Evolutionary conservation across 1,140 invertebrate species (phyloP).

Genomic region (Lutraria rhynchaena): DNA sequence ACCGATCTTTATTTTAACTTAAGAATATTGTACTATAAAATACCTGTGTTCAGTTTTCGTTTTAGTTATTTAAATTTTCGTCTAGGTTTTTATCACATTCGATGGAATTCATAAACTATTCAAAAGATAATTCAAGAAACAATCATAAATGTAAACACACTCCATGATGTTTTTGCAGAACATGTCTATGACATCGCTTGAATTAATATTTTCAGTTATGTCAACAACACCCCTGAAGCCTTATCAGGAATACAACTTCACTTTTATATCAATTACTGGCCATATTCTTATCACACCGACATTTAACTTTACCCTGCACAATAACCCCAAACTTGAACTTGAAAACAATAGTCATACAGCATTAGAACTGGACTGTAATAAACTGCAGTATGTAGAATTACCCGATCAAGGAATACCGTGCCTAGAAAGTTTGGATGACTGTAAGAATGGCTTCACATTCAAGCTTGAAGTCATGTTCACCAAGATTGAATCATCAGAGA

Average conservation of each 20-base stretch:
- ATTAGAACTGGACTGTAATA: conserved; percentile 31
- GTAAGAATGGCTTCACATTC: conserved; percentile 53
- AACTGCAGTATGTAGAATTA: conserved; percentile 49
- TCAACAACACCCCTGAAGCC: conserved; percentile 10
- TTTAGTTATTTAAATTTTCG: too few relatives aligned
- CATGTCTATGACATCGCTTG: too few relatives aligned
- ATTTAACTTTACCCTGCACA: conserved; percentile 53
- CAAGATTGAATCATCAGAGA: conserved; percentile 14
- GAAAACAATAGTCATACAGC: conserved; percentile 39
- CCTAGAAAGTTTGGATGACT: conserved; percentile 15
- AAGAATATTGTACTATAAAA: too few relatives aligned
- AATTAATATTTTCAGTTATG: too few relatives aligned
- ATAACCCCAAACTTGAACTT: conserved; percentile 33
- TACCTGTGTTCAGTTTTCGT: too few relatives aligned
- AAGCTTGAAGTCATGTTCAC: conserved; percentile 45
- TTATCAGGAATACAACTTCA: conserved; percentile 37
- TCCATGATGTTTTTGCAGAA: too few relatives aligned
- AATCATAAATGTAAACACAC: too few relatives aligned
- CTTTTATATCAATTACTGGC: conserved; percentile 28
- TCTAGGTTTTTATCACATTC: too few relatives aligned
- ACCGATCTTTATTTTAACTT: too few relatives aligned
- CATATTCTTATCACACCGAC: conserved; percentile 46
- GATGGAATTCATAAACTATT: too few relatives aligned
- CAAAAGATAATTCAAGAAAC: too few relatives aligned
- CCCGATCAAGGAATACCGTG: conserved; percentile 49